Evolutionary conservation across 2,888 invertebrate genomes (phyloP).

Genomic region (Apodemia mormo): DNA sequence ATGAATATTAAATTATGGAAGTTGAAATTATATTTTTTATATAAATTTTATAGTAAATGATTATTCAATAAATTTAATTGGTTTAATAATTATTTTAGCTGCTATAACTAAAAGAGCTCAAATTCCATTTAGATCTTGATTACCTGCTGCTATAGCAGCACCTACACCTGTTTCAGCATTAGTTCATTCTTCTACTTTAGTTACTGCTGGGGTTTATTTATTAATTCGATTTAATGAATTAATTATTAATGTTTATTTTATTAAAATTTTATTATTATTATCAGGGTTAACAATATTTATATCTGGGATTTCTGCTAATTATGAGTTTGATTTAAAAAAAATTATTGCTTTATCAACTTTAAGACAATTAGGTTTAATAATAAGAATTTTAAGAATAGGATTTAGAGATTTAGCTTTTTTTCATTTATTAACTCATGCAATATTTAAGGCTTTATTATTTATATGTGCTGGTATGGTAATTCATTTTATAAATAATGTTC

Average conservation of each 20-base stretch:
- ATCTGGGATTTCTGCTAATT: constrained; percentile 82
- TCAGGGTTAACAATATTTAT: constrained; percentile 82
- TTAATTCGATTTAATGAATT: constrained; percentile 85
- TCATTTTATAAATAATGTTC: constrained; percentile 83
- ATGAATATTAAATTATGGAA: constrained; percentile 67
- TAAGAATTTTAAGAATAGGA: constrained; percentile 83
- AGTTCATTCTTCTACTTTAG: constrained; percentile 88
- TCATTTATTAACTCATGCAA: background rate
- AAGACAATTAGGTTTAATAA: constrained; percentile 88
- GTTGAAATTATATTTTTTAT: constrained; percentile 72
- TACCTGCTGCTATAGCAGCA: constrained; percentile 89
- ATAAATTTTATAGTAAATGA: constrained; percentile 72
- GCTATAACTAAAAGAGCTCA: constrained; percentile 74
- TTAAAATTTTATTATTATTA: constrained; percentile 57
- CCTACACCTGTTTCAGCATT: constrained; percentile 81
- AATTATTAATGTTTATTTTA: constrained; percentile 62
- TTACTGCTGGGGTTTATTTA: constrained; percentile 44
- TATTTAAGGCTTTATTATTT: background rate
- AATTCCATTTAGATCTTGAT: constrained; percentile 31
- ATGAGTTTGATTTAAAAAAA: constrained; percentile 88
- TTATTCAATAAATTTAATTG: constrained; percentile 65
- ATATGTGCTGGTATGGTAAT: constrained; percentile 65
- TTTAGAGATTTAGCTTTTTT: constrained; percentile 80
- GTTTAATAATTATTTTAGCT: constrained; percentile 73
- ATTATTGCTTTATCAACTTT: constrained; percentile 90